These are phyloP conservation scores for Iphiclides podalirius DNA, from an alignment of 2,888 invertebrate species.

Conservation along the genomic window DNA sequence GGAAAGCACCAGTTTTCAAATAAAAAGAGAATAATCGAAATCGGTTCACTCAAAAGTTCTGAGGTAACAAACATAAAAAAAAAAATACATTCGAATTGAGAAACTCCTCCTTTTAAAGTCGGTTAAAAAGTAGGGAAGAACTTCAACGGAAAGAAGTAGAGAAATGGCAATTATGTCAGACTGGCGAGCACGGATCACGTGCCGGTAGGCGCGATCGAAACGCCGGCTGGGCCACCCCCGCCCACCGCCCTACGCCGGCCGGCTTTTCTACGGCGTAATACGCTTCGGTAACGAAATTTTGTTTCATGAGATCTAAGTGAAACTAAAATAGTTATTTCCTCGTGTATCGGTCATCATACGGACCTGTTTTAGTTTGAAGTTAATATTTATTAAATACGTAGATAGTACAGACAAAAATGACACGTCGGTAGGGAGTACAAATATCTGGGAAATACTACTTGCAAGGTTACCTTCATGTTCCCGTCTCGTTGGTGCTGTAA, in stretches of 20 bases:
- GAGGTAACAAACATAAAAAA: no score
- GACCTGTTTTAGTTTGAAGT: no score
- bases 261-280: slow-evolving; percentile 22
- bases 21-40: no score
- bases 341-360: no score
- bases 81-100: no score
- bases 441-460: not conserved
- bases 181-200: slow-evolving; percentile 14
- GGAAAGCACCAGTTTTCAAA: no score
- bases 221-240: slow-evolving; percentile 15
- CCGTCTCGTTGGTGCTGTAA: slow-evolving; percentile 7
- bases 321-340: no score
- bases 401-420: slow-evolving; percentile 17
- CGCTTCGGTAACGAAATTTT: slow-evolving; percentile 11
- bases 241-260: slow-evolving; percentile 36
- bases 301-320: not conserved
- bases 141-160: no score
- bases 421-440: not conserved
- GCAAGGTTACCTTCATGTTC: slow-evolving; percentile 19
- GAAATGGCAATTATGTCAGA: slow-evolving; percentile 6
- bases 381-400: not conserved
- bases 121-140: no score
- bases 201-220: slow-evolving; percentile 15
- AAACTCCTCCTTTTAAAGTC: no score
- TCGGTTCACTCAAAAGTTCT: no score